A percentile compares a stretch with the other conserved stretches of the same genome.
These are phyloP conservation scores for Clarias platycephalus DNA, from an alignment of 2,797 vertebrate species.

Conservation along the genomic window DNA sequence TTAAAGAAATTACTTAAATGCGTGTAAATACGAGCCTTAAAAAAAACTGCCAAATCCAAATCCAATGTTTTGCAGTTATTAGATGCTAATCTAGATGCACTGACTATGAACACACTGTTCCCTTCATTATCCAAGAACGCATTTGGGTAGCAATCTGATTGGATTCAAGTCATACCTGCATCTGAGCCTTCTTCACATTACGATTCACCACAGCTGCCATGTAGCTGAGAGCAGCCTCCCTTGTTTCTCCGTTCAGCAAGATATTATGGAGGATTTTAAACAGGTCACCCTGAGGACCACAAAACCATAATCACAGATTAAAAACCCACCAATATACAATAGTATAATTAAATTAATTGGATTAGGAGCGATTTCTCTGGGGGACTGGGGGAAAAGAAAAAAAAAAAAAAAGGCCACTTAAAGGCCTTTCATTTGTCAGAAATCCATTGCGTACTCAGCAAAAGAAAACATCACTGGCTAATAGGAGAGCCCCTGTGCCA, in stretches of 20 bases:
- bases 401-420: background rate
- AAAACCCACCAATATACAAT: conserved; percentile 17
- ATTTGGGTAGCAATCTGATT: background rate
- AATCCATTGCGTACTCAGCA: background rate
- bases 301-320: conserved; percentile 18
- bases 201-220: conserved; percentile 95
- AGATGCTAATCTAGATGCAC: background rate
- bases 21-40: background rate
- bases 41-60: background rate
- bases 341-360: conserved; percentile 16
- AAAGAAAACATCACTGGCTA: background rate
- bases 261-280: conserved; percentile 96
- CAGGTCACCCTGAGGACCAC: conserved; percentile 84
- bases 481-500: background rate
- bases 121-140: background rate
- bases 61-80: too few species aligned
- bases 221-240: conserved; percentile 91
- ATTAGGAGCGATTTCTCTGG: background rate
- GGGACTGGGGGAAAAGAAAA: background rate
- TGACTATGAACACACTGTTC: background rate
- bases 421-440: background rate
- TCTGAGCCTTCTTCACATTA: conserved; percentile 98
- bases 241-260: conserved; percentile 93
- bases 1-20: background rate
- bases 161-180: conserved; percentile 83